Evolutionary conservation across 2,113 vertebrate genomes (phyloP).

Genomic region (Aythya baeri): DNA sequence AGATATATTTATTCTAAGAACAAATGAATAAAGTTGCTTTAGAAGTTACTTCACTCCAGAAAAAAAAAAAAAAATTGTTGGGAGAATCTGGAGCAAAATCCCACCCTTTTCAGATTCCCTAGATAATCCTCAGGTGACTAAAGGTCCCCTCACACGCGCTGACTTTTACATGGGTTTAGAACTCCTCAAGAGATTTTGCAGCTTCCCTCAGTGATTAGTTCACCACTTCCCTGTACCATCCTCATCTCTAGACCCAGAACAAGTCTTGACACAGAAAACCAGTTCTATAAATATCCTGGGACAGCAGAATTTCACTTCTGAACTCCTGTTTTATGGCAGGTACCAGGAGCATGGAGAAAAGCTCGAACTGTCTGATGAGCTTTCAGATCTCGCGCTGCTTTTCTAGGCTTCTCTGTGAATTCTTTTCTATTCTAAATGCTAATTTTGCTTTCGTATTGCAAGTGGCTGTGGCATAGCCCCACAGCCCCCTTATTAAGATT

Average conservation of each 20-base stretch:
- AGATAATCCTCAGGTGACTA: not conserved
- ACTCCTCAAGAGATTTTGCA: not conserved
- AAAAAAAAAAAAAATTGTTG: not conserved
- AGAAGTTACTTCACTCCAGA: not conserved
- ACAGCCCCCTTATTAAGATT: conserved; percentile 2
- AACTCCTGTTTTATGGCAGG: not conserved
- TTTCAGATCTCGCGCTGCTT: not conserved
- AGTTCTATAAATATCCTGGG: not conserved
- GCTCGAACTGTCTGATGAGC: not conserved
- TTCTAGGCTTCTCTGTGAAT: not conserved
- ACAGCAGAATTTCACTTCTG: not conserved
- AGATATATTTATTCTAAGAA: not conserved
- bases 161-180: not conserved
- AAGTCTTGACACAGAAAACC: not conserved
- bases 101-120: not conserved
- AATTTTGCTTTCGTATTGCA: conserved; percentile 3
- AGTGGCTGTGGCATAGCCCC: not conserved
- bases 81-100: not conserved
- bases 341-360: not conserved
- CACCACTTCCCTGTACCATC: not conserved
- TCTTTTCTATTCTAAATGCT: not conserved
- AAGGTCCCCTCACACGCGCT: not conserved
- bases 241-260: not conserved
- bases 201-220: not conserved
- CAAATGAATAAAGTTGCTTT: not conserved